These are phyloP conservation scores for Drosophila repletoides DNA, from an alignment of 1,140 invertebrate species.

Conservation along the genomic window DNA sequence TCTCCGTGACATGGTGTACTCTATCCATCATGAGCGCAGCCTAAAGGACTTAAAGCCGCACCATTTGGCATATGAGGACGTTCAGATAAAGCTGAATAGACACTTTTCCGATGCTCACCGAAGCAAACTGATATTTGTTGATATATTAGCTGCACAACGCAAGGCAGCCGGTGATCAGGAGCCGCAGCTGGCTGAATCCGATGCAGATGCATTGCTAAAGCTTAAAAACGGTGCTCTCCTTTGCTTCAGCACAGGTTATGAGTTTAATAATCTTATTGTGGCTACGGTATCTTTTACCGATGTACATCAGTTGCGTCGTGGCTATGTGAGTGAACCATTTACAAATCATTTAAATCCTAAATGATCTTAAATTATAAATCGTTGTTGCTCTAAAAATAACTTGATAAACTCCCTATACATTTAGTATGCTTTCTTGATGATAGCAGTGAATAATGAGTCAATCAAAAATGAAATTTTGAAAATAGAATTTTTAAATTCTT, in stretches of 20 bases:
- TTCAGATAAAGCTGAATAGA: slow-evolving; percentile 18
- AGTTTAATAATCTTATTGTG: slow-evolving; percentile 87
- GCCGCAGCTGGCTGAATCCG: neutral
- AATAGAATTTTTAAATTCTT: neutral
- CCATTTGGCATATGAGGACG: neutral
- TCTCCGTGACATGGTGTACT: slow-evolving; percentile 7
- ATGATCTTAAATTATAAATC: too few species aligned
- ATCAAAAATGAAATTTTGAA: too few species aligned
- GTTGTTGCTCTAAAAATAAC: neutral
- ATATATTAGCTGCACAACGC: slow-evolving; percentile 67
- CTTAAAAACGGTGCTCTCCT: slow-evolving; percentile 89
- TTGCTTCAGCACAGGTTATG: slow-evolving; percentile 86
- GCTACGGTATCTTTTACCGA: slow-evolving; percentile 86
- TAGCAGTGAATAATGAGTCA: too few species aligned
- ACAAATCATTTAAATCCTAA: too few species aligned
- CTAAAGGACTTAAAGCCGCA: neutral
- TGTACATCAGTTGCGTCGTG: slow-evolving; percentile 68
- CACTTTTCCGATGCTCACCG: slow-evolving; percentile 1
- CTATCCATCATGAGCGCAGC: neutral
- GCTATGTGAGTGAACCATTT: slow-evolving; percentile 83
- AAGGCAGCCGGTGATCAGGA: neutral
- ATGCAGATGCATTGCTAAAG: slow-evolving; percentile 48
- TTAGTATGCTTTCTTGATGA: too few species aligned
- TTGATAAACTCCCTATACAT: too few species aligned
- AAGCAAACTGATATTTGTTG: slow-evolving; percentile 10